Percentiles rank a stretch among this genome's conserved stretches.
Evolutionary conservation across 2,113 vertebrate genomes (phyloP).

Genomic region (Nothobranchius kuhntae): DNA sequence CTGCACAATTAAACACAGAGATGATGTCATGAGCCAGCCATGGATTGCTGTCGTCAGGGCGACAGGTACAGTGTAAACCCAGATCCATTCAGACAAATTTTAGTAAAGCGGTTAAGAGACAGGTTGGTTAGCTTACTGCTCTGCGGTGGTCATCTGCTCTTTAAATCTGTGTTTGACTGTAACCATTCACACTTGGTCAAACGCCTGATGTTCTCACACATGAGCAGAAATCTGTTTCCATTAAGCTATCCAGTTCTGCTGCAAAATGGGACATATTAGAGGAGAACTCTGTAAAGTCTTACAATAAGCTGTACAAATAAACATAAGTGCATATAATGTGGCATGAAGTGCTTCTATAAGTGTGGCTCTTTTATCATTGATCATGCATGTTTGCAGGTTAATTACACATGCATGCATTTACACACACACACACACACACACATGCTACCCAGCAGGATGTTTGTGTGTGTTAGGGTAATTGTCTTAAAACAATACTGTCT

Average conservation of each 20-base stretch:
- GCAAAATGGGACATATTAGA: not conserved
- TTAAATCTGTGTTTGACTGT: not conserved
- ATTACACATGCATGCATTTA: not conserved
- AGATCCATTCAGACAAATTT: slow-evolving; percentile 24
- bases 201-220: slow-evolving; percentile 1
- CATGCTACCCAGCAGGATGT: slow-evolving; percentile 57
- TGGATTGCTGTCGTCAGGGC: slow-evolving; percentile 66
- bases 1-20: slow-evolving; percentile 60
- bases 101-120: slow-evolving; percentile 4
- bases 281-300: not conserved
- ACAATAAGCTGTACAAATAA: slow-evolving; percentile 9
- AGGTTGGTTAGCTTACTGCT: not conserved
- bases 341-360: too few relatives aligned
- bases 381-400: not conserved
- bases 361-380: too few relatives aligned
- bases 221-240: slow-evolving; percentile 3
- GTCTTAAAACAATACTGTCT: slow-evolving; percentile 76
- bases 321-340: not conserved
- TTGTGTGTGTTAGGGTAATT: slow-evolving; percentile 66
- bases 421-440: slow-evolving; percentile 4
- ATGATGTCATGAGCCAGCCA: slow-evolving; percentile 66
- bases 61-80: slow-evolving; percentile 59
- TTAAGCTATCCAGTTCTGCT: not conserved
- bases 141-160: not conserved
- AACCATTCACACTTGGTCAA: not conserved